A percentile compares a stretch with the other conserved stretches of the same genome.
Evolutionary conservation across 2,888 invertebrate genomes (phyloP).

Genomic region (Agriopis leucophaearia): DNA sequence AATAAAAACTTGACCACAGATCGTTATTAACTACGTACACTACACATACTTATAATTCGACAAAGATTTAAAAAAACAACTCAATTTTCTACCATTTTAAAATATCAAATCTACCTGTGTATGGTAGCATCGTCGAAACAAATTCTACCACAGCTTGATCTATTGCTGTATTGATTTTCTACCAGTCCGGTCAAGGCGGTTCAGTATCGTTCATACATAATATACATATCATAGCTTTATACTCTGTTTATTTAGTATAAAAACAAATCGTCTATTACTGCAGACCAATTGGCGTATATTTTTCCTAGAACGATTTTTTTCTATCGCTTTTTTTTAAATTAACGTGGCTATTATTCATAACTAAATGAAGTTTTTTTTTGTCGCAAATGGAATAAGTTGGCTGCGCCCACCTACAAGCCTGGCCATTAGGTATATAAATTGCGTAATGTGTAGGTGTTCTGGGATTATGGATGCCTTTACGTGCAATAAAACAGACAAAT

Average conservation of each 20-base stretch:
- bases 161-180: constrained; percentile 31
- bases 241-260: not conserved
- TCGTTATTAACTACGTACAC: too few species aligned
- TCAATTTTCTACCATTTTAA: too few species aligned
- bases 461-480: constrained; percentile 6
- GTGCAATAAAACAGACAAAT: constrained; percentile 22
- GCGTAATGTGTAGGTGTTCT: constrained; percentile 16
- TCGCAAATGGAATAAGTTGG: not conserved
- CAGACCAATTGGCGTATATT: not conserved
- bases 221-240: too few species aligned
- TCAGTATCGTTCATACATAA: too few species aligned
- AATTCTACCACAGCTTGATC: not conserved
- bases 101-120: too few species aligned
- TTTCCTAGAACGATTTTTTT: not conserved
- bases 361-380: not conserved
- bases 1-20: too few species aligned
- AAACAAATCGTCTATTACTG: not conserved
- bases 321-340: not conserved
- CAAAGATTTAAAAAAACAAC: too few species aligned
- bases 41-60: too few species aligned
- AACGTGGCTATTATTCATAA: not conserved
- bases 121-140: not conserved
- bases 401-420: constrained; percentile 2
- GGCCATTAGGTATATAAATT: constrained; percentile 6
- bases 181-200: constrained; percentile 28